phyloP scores from a whole-genome alignment of 2,888 invertebrate species.

The Euclidia mi region DNA sequence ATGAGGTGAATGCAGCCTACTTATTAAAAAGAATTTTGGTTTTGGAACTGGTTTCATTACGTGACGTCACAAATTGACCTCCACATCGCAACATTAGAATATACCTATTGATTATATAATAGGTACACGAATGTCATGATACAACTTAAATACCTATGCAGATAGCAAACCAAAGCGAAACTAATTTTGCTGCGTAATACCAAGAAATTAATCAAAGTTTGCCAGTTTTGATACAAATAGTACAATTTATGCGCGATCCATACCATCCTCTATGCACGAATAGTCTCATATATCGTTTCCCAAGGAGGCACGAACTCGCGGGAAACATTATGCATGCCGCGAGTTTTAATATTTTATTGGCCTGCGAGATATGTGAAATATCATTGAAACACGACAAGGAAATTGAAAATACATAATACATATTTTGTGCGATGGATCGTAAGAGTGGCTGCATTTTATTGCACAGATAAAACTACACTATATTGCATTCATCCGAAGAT shows the following conservation, averaged over 20 bases:
- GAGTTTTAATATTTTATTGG: slow-evolving; percentile 70
- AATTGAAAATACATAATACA: slow-evolving; percentile 60
- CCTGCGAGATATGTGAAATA: slow-evolving; percentile 60
- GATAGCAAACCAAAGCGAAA: slow-evolving; percentile 10
- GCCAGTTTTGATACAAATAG: slow-evolving; percentile 36
- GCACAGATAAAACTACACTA: slow-evolving; percentile 49
- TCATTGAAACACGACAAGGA: slow-evolving; percentile 63
- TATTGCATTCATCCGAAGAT: slow-evolving; percentile 36
- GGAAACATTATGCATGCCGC: slow-evolving; percentile 64
- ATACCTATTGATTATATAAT: no score
- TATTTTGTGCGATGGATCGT: slow-evolving; percentile 44
- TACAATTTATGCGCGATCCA: slow-evolving; percentile 37
- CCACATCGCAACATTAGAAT: no score
- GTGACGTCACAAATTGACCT: no score
- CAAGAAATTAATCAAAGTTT: slow-evolving; percentile 37
- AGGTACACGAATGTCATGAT: no score
- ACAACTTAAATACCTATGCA: no score
- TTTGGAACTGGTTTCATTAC: no score
- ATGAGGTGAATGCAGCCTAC: no score
- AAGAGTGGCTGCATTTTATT: slow-evolving; percentile 55
- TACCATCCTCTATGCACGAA: slow-evolving; percentile 46
- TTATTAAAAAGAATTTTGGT: no score
- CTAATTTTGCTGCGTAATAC: slow-evolving; percentile 21
- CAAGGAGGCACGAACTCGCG: slow-evolving; percentile 45
- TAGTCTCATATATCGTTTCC: slow-evolving; percentile 50